phyloP scores from a whole-genome alignment of 2,888 invertebrate species.

The Meandrusa payeni region DNA sequence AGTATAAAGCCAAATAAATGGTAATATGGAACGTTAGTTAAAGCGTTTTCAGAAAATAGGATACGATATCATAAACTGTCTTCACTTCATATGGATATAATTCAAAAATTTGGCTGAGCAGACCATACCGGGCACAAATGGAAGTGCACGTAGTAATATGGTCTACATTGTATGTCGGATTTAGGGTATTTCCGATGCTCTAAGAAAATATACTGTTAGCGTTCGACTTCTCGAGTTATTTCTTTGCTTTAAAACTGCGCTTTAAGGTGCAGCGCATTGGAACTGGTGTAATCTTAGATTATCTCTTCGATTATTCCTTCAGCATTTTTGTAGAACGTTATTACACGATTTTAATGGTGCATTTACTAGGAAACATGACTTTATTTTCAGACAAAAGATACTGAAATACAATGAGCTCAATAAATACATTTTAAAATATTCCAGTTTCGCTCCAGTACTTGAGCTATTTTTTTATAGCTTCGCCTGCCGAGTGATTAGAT shows the following conservation, averaged over 20 bases:
- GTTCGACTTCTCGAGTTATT: constrained; percentile 40
- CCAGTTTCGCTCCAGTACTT: too few relatives aligned
- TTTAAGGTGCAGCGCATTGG: constrained; percentile 16
- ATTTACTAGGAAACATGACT: too few relatives aligned
- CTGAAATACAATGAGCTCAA: too few relatives aligned
- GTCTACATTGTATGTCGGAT: constrained; percentile 58
- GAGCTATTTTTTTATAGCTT: too few relatives aligned
- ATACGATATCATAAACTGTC: constrained; percentile 64
- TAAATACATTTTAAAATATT: too few relatives aligned
- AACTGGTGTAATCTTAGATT: constrained; percentile 13
- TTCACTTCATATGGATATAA: constrained; percentile 63
- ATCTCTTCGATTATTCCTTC: constrained; percentile 7
- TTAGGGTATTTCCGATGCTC: constrained; percentile 59
- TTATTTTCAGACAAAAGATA: too few relatives aligned
- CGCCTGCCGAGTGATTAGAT: too few relatives aligned
- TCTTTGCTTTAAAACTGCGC: constrained; percentile 30
- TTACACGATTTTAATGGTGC: too few relatives aligned
- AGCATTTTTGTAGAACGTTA: too few relatives aligned
- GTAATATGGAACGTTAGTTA: constrained; percentile 48
- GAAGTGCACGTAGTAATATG: constrained; percentile 58
- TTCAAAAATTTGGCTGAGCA: constrained; percentile 72
- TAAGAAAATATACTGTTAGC: constrained; percentile 46
- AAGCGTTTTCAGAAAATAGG: constrained; percentile 56
- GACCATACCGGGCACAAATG: constrained; percentile 54
- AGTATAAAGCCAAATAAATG: constrained; percentile 53